Percentiles rank a stretch among this genome's conserved stretches.
Evolutionary conservation across 2,113 vertebrate genomes (phyloP).

Genomic region (rabbit (Oryctolagus cuniculus)): mOryCun1.1 NC_091453.1:31040501-31041000

Average conservation of each 20-base stretch:
- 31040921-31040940: background rate
- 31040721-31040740: constrained; percentile 19
- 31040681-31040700: background rate
- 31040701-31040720: background rate
- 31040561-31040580: no score
- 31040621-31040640: background rate
- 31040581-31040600: no score
- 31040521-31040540: no score
- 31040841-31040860: background rate
- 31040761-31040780: background rate
- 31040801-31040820: background rate
- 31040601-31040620: no score
- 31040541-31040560: no score
- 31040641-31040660: background rate
- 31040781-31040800: background rate
- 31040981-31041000: background rate
- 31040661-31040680: background rate
- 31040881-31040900: background rate
- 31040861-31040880: background rate
- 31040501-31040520: no score
- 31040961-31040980: constrained; percentile 1
- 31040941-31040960: background rate
- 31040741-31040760: background rate
- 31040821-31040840: background rate
- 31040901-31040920: background rate